Evolutionary conservation across 2,797 vertebrate species (phyloP).

Genomic region (Ctenochaetus hawaiiensis): DNA sequence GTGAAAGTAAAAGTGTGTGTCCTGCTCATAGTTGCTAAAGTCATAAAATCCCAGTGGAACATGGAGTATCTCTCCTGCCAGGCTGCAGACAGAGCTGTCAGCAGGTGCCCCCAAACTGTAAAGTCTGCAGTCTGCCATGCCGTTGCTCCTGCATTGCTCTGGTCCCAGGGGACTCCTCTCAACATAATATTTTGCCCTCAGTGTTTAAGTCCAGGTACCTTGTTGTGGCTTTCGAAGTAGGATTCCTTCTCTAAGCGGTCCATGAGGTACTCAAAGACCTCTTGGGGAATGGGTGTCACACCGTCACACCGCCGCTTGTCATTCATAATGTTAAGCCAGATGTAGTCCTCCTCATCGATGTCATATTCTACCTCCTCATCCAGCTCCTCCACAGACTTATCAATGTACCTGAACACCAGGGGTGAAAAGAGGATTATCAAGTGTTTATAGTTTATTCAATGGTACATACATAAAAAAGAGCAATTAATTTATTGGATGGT

Average conservation of each 20-base stretch:
- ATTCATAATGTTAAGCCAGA: constrained; percentile 99
- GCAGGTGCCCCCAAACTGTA: too few relatives aligned
- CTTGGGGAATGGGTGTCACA: constrained; percentile 95
- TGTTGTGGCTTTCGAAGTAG: constrained; percentile 99
- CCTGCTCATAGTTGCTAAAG: too few relatives aligned
- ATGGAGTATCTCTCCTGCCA: too few relatives aligned
- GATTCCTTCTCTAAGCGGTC: constrained; percentile 98
- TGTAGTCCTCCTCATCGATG: constrained; percentile 99
- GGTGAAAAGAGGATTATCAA: not conserved
- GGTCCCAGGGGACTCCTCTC: too few relatives aligned
- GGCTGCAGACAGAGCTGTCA: too few relatives aligned
- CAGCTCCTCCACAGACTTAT: constrained; percentile 97
- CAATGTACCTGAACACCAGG: constrained; percentile 90
- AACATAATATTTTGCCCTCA: not conserved
- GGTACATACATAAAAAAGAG: not conserved
- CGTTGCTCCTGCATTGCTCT: too few relatives aligned
- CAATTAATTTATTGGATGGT: not conserved
- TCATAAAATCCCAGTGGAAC: too few relatives aligned
- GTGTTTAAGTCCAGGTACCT: constrained; percentile 75
- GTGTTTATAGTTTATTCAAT: not conserved
- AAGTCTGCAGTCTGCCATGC: too few relatives aligned
- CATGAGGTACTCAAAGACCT: constrained; percentile 99
- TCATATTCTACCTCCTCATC: constrained; percentile 99
- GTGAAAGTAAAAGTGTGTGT: too few relatives aligned
- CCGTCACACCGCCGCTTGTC: constrained; percentile 94